Evolutionary conservation across 1,140 invertebrate species (phyloP).

Genomic region (Drosophila navojoa): DNA sequence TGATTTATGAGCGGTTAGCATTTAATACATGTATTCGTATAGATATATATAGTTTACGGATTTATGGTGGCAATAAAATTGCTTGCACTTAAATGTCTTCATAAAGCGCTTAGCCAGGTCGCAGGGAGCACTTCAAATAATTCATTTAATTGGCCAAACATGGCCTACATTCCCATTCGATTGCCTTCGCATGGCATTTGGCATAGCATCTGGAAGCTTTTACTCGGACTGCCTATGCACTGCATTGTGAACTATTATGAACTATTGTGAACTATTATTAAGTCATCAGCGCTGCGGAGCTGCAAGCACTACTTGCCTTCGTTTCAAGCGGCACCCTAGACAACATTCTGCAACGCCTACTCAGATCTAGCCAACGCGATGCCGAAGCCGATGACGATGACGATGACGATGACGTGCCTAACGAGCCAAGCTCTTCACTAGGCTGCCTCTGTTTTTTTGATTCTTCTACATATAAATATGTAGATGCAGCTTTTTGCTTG

Average conservation of each 20-base stretch:
- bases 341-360: conserved; percentile 66
- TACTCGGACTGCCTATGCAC: conserved; percentile 13
- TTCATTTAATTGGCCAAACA: conserved; percentile 59
- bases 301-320: conserved; percentile 15
- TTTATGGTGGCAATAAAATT: conserved; percentile 64
- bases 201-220: conserved; percentile 4
- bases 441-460: conserved; percentile 25
- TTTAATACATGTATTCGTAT: conserved; percentile 42
- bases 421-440: conserved; percentile 32
- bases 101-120: conserved; percentile 33
- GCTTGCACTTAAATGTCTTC: conserved; percentile 52
- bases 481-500: conserved; percentile 12
- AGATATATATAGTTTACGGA: not conserved
- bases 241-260: too few species aligned
- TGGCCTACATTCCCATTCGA: not conserved
- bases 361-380: conserved; percentile 16
- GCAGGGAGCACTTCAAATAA: conserved; percentile 49
- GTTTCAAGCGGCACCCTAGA: conserved; percentile 56
- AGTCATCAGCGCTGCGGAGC: conserved; percentile 39
- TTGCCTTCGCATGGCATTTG: conserved; percentile 46
- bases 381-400: conserved; percentile 15
- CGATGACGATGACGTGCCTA: conserved; percentile 37
- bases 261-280: conserved; percentile 43
- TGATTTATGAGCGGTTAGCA: conserved; percentile 66
- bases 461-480: conserved; percentile 24